A percentile compares a stretch with the other conserved stretches of the same genome.
Evolutionary conservation across 30 jellyfish, hydroid and myxozoan genomes (phyloP).

Genomic region (Chironex yamaguchii): DNA sequence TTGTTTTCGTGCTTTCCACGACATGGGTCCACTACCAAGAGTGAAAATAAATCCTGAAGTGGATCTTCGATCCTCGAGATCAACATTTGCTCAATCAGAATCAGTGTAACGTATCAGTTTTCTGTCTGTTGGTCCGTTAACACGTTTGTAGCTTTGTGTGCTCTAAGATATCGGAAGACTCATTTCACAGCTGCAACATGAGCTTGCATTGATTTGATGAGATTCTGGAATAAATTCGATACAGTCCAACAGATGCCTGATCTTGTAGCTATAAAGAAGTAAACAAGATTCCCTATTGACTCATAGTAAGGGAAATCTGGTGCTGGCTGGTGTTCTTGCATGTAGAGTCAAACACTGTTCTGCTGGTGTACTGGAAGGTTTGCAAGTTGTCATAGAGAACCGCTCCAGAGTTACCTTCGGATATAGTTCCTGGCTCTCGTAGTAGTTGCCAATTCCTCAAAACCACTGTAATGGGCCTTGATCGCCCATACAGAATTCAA

Average conservation of each 20-base stretch:
- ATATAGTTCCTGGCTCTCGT: slow-evolving; percentile 11
- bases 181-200: slow-evolving; percentile 44
- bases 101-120: slow-evolving; percentile 11
- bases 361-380: slow-evolving; percentile 34
- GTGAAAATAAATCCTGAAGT: slow-evolving; percentile 41
- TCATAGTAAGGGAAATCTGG: slow-evolving; percentile 12
- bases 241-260: slow-evolving; percentile 46
- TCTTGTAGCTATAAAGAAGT: slow-evolving; percentile 35
- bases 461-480: slow-evolving; percentile 6
- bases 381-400: slow-evolving; percentile 14
- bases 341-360: background rate
- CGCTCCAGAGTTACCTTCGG: slow-evolving; percentile 12
- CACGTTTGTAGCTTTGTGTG: too few species aligned
- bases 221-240: slow-evolving; percentile 14
- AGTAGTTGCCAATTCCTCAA: slow-evolving; percentile 17
- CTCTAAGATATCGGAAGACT: too few species aligned
- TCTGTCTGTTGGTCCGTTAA: slow-evolving; percentile 28
- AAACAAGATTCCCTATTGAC: slow-evolving; percentile 31
- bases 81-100: slow-evolving; percentile 52
- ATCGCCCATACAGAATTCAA: slow-evolving; percentile 8
- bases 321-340: background rate
- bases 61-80: background rate
- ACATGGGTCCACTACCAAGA: slow-evolving; percentile 15
- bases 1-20: slow-evolving; percentile 35
- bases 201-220: background rate